phyloP scores from a whole-genome alignment of 2,888 invertebrate genomes.

The Euphydryas editha region DNA sequence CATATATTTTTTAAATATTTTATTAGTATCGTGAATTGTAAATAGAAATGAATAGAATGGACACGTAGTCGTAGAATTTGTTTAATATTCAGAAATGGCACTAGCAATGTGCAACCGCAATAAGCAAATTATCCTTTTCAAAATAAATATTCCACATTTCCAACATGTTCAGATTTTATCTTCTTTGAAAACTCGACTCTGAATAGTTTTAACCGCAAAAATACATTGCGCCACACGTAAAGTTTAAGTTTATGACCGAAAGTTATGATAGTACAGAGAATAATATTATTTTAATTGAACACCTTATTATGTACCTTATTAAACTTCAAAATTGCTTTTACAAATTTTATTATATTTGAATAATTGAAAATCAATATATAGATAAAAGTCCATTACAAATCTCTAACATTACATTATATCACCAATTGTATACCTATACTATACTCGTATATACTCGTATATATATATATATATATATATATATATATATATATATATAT shows the following conservation, averaged over 20 bases:
- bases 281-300: constrained; percentile 22
- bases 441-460: too few relatives aligned
- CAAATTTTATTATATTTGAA: background rate
- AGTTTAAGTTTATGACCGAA: constrained; percentile 39
- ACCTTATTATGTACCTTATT: constrained; percentile 5
- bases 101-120: constrained; percentile 21
- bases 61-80: background rate
- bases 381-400: background rate
- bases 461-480: too few relatives aligned
- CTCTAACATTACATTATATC: too few relatives aligned
- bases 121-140: constrained; percentile 17
- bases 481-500: too few relatives aligned
- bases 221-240: constrained; percentile 33
- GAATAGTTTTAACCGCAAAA: constrained; percentile 30
- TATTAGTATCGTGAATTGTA: too few relatives aligned
- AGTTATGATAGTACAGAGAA: constrained; percentile 19
- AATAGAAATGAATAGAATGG: too few relatives aligned
- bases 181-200: constrained; percentile 24
- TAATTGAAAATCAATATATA: background rate
- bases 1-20: too few relatives aligned
- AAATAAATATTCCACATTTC: constrained; percentile 13
- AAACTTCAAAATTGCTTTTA: background rate
- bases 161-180: constrained; percentile 26
- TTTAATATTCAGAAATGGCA: background rate
- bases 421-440: too few relatives aligned